Percentiles rank a stretch among this genome's conserved stretches.
These are phyloP conservation scores for Agonum fuliginosum DNA, from an alignment of 2,888 invertebrate species.

Conservation along the genomic window DNA sequence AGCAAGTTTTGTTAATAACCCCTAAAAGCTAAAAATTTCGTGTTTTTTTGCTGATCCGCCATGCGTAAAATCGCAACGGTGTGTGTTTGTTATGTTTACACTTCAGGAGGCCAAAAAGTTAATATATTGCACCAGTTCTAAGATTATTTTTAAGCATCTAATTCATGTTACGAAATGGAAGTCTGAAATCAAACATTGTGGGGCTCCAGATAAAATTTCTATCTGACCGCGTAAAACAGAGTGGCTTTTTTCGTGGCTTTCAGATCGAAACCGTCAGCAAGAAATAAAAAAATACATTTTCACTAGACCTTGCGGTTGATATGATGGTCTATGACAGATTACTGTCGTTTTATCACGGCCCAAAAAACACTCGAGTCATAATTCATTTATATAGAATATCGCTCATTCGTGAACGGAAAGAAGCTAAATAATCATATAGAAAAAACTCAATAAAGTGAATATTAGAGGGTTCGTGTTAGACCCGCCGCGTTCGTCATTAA, in stretches of 20 bases:
- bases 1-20: too few species aligned
- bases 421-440: slow-evolving; percentile 21
- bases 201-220: not conserved
- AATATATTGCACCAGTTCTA: too few species aligned
- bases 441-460: slow-evolving; percentile 16
- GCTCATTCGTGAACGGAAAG: slow-evolving; percentile 15
- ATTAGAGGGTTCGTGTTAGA: slow-evolving; percentile 19
- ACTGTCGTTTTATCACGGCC: slow-evolving; percentile 51
- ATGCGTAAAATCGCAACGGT: too few species aligned
- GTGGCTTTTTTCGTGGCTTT: not conserved
- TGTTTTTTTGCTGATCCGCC: too few species aligned
- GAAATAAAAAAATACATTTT: slow-evolving; percentile 52
- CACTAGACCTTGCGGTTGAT: slow-evolving; percentile 53
- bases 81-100: too few species aligned
- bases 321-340: slow-evolving; percentile 54
- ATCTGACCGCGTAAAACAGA: not conserved
- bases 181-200: too few species aligned
- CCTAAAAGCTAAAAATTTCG: too few species aligned
- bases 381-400: slow-evolving; percentile 55
- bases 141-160: too few species aligned
- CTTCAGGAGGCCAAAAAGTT: too few species aligned
- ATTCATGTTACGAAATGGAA: too few species aligned
- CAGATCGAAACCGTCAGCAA: slow-evolving; percentile 48
- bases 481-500: slow-evolving; percentile 15
- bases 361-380: slow-evolving; percentile 46